Percentiles rank a stretch among this genome's conserved stretches.
phyloP scores from a whole-genome alignment of 1,140 invertebrate genomes.

The Musca domestica region DNA sequence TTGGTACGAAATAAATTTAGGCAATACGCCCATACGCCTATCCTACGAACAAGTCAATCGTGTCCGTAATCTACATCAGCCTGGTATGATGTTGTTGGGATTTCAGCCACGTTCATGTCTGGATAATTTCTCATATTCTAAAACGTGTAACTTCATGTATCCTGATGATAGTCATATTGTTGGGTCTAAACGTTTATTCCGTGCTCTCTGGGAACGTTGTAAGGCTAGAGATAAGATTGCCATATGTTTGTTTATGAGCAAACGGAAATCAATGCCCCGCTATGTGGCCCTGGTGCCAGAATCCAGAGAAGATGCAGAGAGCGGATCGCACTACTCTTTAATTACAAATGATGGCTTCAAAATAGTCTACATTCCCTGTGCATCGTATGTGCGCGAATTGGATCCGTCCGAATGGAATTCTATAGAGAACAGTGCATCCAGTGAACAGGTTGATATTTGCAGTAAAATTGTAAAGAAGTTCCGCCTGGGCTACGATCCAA shows the following conservation, averaged over 20 bases:
- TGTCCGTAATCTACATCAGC: constrained; percentile 38
- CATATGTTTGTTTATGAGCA: constrained; percentile 46
- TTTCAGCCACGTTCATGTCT: constrained; percentile 44
- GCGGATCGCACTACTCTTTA: constrained; percentile 28
- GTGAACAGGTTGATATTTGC: constrained; percentile 38
- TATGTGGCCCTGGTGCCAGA: constrained; percentile 45
- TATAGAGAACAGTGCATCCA: constrained; percentile 32
- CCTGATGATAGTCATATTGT: constrained; percentile 44
- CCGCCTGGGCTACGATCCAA: constrained; percentile 43
- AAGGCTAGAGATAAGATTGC: constrained; percentile 45
- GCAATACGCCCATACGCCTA: constrained; percentile 31
- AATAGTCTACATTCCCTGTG: constrained; percentile 45
- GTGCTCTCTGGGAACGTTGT: constrained; percentile 48
- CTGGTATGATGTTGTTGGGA: constrained; percentile 46
- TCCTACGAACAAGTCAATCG: constrained; percentile 36
- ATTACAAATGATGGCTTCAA: constrained; percentile 48
- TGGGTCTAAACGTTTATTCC: constrained; percentile 47
- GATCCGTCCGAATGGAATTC: constrained; percentile 44
- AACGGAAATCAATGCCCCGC: constrained; percentile 43
- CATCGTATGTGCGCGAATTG: constrained; percentile 40
- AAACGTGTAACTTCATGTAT: constrained; percentile 48
- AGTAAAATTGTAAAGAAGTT: constrained; percentile 45
- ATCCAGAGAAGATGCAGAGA: constrained; percentile 22
- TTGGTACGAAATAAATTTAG: constrained; percentile 39
- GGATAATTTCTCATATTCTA: constrained; percentile 35